A percentile compares a stretch with the other conserved stretches of the same genome.
Conservation (phyloP, 2,888 invertebrate species). For the Ryuthela nishihirai region DNA sequence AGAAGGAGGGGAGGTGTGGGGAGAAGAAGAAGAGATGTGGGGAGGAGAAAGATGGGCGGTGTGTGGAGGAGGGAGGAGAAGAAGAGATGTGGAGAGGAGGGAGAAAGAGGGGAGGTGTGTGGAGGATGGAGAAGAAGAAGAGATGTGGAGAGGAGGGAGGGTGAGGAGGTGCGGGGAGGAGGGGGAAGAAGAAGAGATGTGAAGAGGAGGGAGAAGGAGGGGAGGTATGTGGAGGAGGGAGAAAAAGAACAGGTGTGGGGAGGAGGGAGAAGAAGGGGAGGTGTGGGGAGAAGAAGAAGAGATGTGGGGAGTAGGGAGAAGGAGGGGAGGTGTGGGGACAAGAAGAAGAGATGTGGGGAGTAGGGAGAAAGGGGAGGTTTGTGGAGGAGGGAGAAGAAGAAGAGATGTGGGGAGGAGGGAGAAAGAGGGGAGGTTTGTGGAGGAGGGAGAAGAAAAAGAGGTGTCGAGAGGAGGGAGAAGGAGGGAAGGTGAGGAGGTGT, state of each 20-base stretch:
- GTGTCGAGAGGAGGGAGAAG: neutral
- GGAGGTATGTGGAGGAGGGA: neutral
- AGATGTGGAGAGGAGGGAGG: constrained; percentile 1
- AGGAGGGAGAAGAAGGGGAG: neutral
- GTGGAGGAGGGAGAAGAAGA: neutral
- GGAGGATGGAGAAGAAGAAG: constrained; percentile 1
- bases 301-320: neutral
- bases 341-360: neutral
- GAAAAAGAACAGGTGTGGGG: neutral
- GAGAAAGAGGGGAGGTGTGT: neutral
- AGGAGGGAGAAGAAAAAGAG: neutral
- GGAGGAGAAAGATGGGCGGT: neutral
- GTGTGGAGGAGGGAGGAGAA: neutral
- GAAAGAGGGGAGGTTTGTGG: neutral
- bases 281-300: neutral
- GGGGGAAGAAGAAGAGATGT: neutral
- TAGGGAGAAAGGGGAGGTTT: neutral
- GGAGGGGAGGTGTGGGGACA: neutral
- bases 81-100: neutral
- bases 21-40: neutral
- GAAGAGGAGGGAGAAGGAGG: neutral
- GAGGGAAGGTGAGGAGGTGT: neutral
- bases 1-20: neutral
- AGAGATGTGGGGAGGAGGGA: neutral
- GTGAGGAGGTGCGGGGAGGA: neutral